These are phyloP conservation scores for Nyctereutes procyonoides DNA, from an alignment of 2,113 vertebrate genomes.

Conservation along the genomic window DNA sequence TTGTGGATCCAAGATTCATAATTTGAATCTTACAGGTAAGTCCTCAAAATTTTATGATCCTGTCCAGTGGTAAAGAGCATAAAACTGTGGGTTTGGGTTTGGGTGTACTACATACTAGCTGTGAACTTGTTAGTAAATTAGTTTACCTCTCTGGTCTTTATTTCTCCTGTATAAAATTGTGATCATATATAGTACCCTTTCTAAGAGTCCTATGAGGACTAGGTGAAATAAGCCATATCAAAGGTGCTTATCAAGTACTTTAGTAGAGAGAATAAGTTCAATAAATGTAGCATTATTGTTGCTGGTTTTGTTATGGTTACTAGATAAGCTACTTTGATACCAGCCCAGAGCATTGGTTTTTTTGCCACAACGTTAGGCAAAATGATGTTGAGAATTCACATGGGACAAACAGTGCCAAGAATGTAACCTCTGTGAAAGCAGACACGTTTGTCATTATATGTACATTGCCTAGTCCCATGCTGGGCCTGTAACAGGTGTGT, in stretches of 20 bases:
- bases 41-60: not conserved
- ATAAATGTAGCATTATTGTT: not conserved
- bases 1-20: not conserved
- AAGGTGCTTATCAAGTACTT: not conserved
- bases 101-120: not conserved
- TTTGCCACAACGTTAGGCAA: not conserved
- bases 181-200: not conserved
- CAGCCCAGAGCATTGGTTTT: not conserved
- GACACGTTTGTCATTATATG: not conserved
- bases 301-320: not conserved
- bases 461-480: not conserved
- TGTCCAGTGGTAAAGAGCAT: not conserved
- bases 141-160: slow-evolving; percentile 7
- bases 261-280: not conserved
- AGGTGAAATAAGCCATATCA: not conserved
- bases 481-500: not conserved
- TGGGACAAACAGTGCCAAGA: not conserved
- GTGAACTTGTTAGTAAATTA: not conserved
- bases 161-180: not conserved
- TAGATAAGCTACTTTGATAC: not conserved
- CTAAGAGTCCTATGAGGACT: not conserved
- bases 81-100: not conserved
- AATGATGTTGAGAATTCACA: not conserved
- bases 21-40: not conserved
- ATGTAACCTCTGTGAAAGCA: not conserved